Base-by-base conservation (phyloP, 23 tunicate genomes). In the Botrylloides violaceus region DNA sequence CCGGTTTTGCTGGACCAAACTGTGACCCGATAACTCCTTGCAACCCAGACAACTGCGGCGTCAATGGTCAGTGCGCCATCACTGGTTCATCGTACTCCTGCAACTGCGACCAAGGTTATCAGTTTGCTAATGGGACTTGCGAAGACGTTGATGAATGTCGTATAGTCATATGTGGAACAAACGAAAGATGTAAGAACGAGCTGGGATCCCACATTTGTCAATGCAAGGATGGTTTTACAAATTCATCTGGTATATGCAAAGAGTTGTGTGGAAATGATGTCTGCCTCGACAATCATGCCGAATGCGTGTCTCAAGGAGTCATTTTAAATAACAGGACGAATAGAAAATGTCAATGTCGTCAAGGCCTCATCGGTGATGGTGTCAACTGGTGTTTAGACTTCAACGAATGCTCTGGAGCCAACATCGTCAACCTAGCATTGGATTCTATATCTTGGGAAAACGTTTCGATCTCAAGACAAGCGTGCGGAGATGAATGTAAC, bases 21-120 rank as follows among this genome's bases (percentile, higher is more conserved):
- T 43, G 53, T 15, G 53, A 43, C 53, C 9, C 53, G 9, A 43
- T 43, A 9, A 43, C 53, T 7, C 53, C 53, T 43, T 43, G 53
- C 53, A 43, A 43, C 53, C 53, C 53, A 43, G 15, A 43, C 15
- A 7, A 7, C 15, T 43, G 53, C 53, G 53, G 15, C 12, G 12
- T 15, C 9, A 43, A 43, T 15, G 53, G 53, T 7, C 9, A 7
- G 15, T 43, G 53, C 53, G 12, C 9, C 12, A 43, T 43, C 9
- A 7, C 15, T 9, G 53, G 53, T 7, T 7, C 53, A 43, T 7
- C 53, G 12, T 79, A 29, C 33, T 34, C 28, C 7, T 82, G 87
- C 66, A 0, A 0, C 22, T 82, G 87, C 73, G 33, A 33, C 1
- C 1, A 25, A 19, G 87, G 64, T 6, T 59, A 59, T 21, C 19